Evolutionary conservation across 1,140 invertebrate genomes (phyloP).

Genomic region (Myzus persicae): DNA sequence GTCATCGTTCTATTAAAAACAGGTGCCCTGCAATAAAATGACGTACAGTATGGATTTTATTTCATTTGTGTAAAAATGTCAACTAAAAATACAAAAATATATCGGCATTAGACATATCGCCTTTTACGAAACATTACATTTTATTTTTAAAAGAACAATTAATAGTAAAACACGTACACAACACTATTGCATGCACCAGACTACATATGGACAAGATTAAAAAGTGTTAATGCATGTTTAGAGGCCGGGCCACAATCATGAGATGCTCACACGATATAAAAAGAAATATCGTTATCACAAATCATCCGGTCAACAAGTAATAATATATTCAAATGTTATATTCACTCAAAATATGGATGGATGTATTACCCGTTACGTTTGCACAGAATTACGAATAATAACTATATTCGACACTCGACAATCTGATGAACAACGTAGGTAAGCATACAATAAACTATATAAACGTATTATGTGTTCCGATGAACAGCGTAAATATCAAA

Average conservation of each 20-base stretch:
- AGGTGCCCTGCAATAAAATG: constrained; percentile 26
- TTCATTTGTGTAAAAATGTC: background rate
- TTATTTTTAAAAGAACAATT: background rate
- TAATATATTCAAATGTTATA: background rate
- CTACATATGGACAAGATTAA: background rate
- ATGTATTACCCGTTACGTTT: too few species aligned
- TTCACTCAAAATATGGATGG: too few species aligned
- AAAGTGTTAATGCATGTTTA: too few species aligned
- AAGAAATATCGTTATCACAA: background rate
- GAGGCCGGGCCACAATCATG: too few species aligned
- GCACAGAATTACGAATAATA: too few species aligned
- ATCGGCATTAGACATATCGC: too few species aligned
- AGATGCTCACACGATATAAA: background rate
- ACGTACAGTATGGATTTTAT: background rate
- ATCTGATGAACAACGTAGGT: too few species aligned
- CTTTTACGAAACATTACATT: too few species aligned
- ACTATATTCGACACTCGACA: too few species aligned
- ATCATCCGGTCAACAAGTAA: background rate
- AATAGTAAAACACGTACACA: background rate
- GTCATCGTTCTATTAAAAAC: background rate
- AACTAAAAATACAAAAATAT: background rate
- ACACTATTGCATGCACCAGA: background rate
- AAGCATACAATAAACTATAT: too few species aligned
- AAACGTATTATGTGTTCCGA: too few species aligned
- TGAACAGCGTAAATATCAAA: too few species aligned